Evolutionary conservation across 2,888 invertebrate genomes (phyloP).

Genomic region (Amblyjoppa proteus): DNA sequence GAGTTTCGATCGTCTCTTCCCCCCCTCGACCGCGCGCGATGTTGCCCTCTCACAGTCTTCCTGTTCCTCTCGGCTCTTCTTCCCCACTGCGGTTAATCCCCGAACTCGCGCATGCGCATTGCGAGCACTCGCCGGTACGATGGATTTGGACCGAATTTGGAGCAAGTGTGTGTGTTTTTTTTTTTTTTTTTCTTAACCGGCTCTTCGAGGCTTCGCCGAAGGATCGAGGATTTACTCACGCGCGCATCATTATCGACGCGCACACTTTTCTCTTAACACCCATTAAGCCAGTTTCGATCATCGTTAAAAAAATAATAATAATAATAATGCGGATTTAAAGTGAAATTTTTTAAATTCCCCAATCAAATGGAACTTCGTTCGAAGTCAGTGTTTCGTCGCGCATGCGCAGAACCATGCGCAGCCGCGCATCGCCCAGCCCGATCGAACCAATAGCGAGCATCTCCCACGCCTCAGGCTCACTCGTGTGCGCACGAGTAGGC

Average conservation of each 20-base stretch:
- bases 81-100: slow-evolving; percentile 8
- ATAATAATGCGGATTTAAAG: neutral
- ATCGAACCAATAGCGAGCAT: slow-evolving; percentile 15
- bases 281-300: no score
- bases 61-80: neutral
- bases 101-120: slow-evolving; percentile 28
- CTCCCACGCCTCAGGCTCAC: slow-evolving; percentile 17
- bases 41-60: slow-evolving; percentile 14
- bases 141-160: neutral
- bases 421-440: slow-evolving; percentile 6
- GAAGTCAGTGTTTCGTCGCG: neutral
- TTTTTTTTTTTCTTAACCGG: neutral
- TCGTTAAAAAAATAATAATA: no score
- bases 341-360: neutral
- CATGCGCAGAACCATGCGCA: slow-evolving; percentile 31
- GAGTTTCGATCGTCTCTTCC: slow-evolving; percentile 34
- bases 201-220: neutral
- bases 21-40: slow-evolving; percentile 8
- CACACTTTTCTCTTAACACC: no score
- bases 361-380: no score
- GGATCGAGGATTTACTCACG: neutral
- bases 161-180: neutral
- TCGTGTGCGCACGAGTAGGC: slow-evolving; percentile 12
- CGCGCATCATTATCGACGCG: neutral
- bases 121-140: neutral